Conservation (phyloP, 2,113 vertebrate species). For the Mirounga angustirostris region DNA sequence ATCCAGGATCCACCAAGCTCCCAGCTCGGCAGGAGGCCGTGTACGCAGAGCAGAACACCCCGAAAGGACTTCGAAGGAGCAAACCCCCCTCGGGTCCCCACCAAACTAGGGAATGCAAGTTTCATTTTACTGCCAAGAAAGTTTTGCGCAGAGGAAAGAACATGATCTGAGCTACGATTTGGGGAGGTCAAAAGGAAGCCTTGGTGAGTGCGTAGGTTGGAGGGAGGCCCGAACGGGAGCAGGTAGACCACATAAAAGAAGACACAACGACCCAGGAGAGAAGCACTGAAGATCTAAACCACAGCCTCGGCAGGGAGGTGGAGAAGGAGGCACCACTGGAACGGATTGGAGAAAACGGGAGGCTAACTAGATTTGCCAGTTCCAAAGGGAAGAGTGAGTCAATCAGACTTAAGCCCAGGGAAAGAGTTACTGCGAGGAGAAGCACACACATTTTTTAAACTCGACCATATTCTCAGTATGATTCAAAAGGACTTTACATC, state of each 20-base stretch:
- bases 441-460: background rate
- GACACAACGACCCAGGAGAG: accelerated
- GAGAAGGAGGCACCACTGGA: background rate
- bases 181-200: background rate
- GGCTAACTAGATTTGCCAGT: background rate
- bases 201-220: accelerated
- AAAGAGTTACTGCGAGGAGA: background rate
- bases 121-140: background rate
- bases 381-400: background rate
- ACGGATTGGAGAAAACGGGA: background rate
- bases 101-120: background rate
- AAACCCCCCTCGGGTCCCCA: background rate
- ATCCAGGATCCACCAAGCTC: accelerated
- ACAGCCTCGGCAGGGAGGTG: background rate
- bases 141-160: background rate
- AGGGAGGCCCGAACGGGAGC: accelerated
- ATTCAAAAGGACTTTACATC: background rate
- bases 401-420: background rate
- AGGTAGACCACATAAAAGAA: background rate
- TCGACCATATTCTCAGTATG: background rate
- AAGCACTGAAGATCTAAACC: background rate
- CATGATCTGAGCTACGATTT: background rate
- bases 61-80: background rate
- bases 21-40: accelerated
- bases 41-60: accelerated